Percentiles rank a stretch among this genome's conserved stretches.
Conservation (phyloP, 2,888 invertebrate species). For the Agrypnus murinus region DNA sequence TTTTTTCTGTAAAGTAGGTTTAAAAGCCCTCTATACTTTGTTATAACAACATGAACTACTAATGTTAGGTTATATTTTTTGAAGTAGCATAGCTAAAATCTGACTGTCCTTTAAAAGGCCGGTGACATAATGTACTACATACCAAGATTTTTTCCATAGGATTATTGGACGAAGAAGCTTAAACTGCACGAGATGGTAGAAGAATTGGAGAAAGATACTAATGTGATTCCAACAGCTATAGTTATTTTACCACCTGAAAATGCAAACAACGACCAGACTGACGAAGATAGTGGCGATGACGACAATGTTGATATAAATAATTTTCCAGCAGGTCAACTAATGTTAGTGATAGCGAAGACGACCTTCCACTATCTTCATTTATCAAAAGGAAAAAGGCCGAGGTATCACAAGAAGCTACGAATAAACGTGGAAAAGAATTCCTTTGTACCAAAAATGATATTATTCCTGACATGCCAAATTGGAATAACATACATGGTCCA, state of each 20-base stretch:
- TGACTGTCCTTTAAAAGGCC: not conserved
- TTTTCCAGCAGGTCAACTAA: not conserved
- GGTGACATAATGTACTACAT: not conserved
- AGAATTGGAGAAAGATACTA: not conserved
- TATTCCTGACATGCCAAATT: not conserved
- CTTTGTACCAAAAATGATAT: not conserved
- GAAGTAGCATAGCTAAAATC: too few relatives aligned
- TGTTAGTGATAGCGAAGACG: not conserved
- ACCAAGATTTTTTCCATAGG: not conserved
- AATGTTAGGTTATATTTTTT: too few relatives aligned
- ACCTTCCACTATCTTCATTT: not conserved
- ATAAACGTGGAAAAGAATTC: not conserved
- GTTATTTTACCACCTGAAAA: not conserved
- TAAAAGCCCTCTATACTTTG: too few relatives aligned
- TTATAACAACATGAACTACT: too few relatives aligned
- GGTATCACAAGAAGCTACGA: too few relatives aligned
- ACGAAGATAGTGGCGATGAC: conserved; percentile 12
- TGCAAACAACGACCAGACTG: not conserved
- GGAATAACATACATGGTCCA: not conserved
- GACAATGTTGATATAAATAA: not conserved
- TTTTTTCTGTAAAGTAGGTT: too few relatives aligned
- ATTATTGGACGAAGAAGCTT: not conserved
- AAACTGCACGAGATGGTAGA: not conserved
- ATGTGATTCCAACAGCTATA: not conserved
- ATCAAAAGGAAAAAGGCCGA: not conserved